phyloP scores from a whole-genome alignment of 2,797 vertebrate genomes.

The Microctenopoma stevenorrisi region DNA sequence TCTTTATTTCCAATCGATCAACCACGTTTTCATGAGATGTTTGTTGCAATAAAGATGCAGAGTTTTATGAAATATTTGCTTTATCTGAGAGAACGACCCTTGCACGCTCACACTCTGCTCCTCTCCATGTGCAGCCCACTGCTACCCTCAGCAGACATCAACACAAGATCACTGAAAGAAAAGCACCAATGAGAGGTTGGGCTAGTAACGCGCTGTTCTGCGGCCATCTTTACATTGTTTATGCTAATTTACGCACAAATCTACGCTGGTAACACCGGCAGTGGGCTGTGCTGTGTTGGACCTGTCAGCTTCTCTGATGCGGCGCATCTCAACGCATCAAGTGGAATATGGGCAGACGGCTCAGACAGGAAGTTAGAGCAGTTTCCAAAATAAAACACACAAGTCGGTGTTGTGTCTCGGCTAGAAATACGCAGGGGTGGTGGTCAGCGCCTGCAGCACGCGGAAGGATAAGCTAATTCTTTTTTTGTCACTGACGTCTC shows the following conservation, averaged over 20 bases:
- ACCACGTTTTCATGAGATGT: background rate
- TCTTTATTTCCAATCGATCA: too few species aligned
- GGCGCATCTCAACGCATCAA: conserved; percentile 75
- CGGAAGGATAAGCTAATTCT: too few species aligned
- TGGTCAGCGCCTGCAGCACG: too few species aligned
- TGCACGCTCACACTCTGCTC: background rate
- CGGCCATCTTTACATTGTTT: conserved; percentile 62
- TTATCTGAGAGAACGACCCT: conserved; percentile 5
- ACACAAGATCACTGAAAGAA: background rate
- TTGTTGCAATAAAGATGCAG: background rate
- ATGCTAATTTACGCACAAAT: conserved; percentile 63
- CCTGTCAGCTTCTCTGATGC: conserved; percentile 75
- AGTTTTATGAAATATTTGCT: conserved; percentile 15
- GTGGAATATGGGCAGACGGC: accelerated
- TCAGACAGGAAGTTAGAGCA: conserved; percentile 25
- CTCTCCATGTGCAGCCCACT: conserved; percentile 23
- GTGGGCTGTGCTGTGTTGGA: conserved; percentile 57
- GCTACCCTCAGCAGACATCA: background rate
- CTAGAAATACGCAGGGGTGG: too few species aligned
- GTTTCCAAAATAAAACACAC: conserved; percentile 58
- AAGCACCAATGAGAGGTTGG: conserved; percentile 9
- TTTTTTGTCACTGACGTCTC: too few species aligned
- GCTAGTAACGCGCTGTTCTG: conserved; percentile 5
- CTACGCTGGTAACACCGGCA: conserved; percentile 48
- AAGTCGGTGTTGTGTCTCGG: too few species aligned